Percentiles rank a stretch among this genome's conserved stretches.
phyloP scores from a whole-genome alignment of 2,797 vertebrate genomes.

The Intellagama lesueurii region DNA sequence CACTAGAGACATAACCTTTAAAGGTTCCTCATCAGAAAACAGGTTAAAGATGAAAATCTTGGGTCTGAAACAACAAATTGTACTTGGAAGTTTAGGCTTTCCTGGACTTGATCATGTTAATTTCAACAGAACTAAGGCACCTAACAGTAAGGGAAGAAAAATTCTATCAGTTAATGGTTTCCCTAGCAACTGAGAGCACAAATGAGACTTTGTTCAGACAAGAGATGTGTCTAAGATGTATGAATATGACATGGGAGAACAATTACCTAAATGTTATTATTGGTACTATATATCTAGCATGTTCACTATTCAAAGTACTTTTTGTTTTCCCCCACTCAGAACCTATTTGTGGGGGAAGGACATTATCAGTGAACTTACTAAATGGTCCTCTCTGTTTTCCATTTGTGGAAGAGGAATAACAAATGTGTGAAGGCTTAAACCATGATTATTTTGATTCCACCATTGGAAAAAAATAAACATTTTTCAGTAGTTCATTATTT shows the following conservation, averaged over 20 bases:
- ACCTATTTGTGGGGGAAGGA: background rate
- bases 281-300: background rate
- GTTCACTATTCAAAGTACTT: background rate
- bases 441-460: background rate
- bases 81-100: background rate
- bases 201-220: background rate
- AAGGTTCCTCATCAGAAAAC: background rate
- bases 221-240: background rate
- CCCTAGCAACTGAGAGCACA: background rate
- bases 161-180: background rate
- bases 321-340: background rate
- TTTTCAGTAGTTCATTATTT: background rate
- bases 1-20: background rate
- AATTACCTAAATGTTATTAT: background rate
- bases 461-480: no score
- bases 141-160: background rate
- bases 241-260: background rate
- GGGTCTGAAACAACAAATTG: background rate
- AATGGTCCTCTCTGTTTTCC: no score
- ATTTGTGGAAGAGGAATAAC: no score
- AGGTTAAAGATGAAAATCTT: background rate
- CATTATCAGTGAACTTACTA: background rate
- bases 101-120: background rate
- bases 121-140: background rate
- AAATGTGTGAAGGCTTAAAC: no score